Evolutionary conservation across 2,113 vertebrate species (phyloP).

Genomic region (Phainopepla nitens): DNA sequence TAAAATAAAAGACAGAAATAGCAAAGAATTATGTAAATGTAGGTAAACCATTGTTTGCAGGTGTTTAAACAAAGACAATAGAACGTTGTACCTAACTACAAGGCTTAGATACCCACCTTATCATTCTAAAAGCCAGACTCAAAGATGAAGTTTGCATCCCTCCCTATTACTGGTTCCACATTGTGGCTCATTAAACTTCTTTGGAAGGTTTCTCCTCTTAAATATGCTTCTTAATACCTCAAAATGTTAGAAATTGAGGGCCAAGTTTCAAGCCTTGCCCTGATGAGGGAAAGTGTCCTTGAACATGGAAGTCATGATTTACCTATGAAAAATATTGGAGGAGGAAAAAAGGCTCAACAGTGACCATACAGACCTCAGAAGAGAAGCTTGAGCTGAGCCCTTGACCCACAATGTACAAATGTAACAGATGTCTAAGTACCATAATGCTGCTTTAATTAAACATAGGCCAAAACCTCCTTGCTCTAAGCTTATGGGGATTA

Average conservation of each 20-base stretch:
- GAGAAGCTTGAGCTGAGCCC: not conserved
- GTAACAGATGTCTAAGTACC: conserved; percentile 57
- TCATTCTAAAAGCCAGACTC: not conserved
- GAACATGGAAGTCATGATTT: not conserved
- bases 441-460: conserved; percentile 66
- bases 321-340: not conserved
- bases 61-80: not conserved
- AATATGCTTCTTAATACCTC: not conserved
- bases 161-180: not conserved
- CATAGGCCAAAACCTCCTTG: conserved; percentile 17
- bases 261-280: not conserved
- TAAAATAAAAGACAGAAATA: not conserved
- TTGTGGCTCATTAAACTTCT: not conserved
- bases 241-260: conserved; percentile 15
- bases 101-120: not conserved
- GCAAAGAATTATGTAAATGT: not conserved
- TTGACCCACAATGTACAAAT: conserved; percentile 26
- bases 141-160: not conserved
- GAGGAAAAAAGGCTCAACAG: rapidly evolving
- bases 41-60: not conserved
- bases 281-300: not conserved
- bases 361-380: not conserved
- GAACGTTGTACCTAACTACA: not conserved
- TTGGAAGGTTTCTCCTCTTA: conserved; percentile 2
- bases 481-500: conserved; percentile 14